phyloP scores from a whole-genome alignment of 2,113 vertebrate species.

The Apaloderma vittatum region DNA sequence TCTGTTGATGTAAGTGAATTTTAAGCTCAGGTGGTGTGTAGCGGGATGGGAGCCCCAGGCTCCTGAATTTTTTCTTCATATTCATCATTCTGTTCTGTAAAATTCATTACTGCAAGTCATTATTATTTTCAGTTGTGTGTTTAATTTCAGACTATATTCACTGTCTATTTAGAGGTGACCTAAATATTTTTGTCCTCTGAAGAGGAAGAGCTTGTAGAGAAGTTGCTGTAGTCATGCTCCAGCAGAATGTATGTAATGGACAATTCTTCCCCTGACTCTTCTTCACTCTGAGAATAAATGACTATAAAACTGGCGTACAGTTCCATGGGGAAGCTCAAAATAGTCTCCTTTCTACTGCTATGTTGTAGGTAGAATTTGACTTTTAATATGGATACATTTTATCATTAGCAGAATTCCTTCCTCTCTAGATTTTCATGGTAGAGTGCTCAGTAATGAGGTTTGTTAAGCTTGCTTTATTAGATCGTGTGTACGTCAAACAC shows the following conservation, averaged over 20 bases:
- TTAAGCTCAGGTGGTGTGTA: not conserved
- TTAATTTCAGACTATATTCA: not conserved
- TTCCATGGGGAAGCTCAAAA: not conserved
- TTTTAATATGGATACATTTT: not conserved
- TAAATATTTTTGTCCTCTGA: not conserved
- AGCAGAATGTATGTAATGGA: not conserved
- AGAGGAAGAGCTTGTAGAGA: not conserved
- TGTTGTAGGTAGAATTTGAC: not conserved
- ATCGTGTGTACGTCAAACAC: not conserved
- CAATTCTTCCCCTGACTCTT: not conserved
- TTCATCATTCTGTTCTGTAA: not conserved
- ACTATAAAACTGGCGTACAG: not conserved
- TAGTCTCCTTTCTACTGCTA: not conserved
- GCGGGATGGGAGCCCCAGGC: not conserved
- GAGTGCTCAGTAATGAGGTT: not conserved
- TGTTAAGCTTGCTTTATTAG: not conserved
- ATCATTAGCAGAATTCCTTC: not conserved
- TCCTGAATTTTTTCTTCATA: not conserved
- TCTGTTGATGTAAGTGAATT: conserved; percentile 87
- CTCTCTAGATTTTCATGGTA: not conserved
- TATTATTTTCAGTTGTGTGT: not conserved
- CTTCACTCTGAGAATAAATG: not conserved
- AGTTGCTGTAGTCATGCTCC: not conserved
- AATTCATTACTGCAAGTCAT: not conserved
- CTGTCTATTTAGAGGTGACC: not conserved